Base-by-base conservation (phyloP, 2,888 invertebrate genomes). In the Lasioglossum malachurum region DNA sequence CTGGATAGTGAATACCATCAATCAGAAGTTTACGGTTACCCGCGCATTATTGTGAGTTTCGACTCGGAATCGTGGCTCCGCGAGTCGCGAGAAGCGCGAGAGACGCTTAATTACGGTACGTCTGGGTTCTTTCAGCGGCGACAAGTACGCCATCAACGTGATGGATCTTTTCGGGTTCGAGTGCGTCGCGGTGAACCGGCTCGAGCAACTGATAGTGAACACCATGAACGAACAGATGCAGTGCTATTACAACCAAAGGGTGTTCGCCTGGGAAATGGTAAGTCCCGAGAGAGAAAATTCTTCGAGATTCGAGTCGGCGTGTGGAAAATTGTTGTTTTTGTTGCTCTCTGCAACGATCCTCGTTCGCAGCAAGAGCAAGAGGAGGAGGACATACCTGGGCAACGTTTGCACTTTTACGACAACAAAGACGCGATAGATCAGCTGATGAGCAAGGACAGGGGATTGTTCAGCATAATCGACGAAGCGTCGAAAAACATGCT, bases 81-180 rank as follows among this genome's bases (percentile, higher is more conserved):
- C 69, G 75, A 71, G 41, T 31, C 53, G 27, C 41, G 23, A 53
- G 53, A 53, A 23, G 53, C 53, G 23, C 3, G 53, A 23, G 53
- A 53, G 53, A 53, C 53, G 23, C 10, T 53, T 35, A 64, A 64
- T 71, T 57, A 60, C 74, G 41, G 76, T 14, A 23, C 46, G 27
- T 84, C 19, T 60, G 67, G 89, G 53, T 53, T 53, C 78, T 96
- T 96, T 82, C 95, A 99, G 99, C 93, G 98, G 98, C 8, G 98
- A 98, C 92, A 97, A 97, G 93, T 97, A 97, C 93, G 97, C 97
- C 73, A 97, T 99, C 73, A 97, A 97, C 91, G 95, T 99, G 78
- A 96, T 98, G 92, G 99, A 99, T 94, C 97, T 98, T 95, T 98
- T 97, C 93, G 99, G 99, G 0, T 99, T 99, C 94, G 99, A 99